These are phyloP conservation scores for Parelbella ahira DNA, from an alignment of 2,888 invertebrate species.

Conservation along the genomic window DNA sequence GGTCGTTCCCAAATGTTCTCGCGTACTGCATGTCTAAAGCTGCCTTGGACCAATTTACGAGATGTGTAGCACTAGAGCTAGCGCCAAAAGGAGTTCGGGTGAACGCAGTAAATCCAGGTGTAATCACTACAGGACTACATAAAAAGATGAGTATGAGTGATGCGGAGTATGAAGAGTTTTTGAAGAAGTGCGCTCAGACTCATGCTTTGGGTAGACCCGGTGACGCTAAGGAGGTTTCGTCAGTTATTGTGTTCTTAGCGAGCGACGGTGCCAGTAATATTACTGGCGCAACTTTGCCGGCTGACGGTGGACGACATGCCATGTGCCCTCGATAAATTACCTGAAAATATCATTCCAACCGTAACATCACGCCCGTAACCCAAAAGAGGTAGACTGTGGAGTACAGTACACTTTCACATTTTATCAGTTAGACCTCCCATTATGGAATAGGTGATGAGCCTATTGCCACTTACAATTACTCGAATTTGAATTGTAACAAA, in stretches of 20 bases:
- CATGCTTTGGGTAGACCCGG: conserved; percentile 96
- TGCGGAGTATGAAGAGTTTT: conserved; percentile 87
- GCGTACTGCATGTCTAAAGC: conserved; percentile 96
- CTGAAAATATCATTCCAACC: too few species aligned
- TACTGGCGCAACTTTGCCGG: conserved; percentile 90
- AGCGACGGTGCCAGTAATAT: conserved; percentile 91
- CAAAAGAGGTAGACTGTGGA: too few species aligned
- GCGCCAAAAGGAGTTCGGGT: conserved; percentile 89
- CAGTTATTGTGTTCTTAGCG: conserved; percentile 93
- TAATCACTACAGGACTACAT: conserved; percentile 93
- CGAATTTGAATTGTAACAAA: background rate
- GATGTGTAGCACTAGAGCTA: conserved; percentile 92
- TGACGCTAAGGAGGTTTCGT: conserved; percentile 90
- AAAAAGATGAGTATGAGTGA: conserved; percentile 89
- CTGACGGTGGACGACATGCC: conserved; percentile 94
- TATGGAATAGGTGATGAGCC: too few species aligned
- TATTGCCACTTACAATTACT: too few species aligned
- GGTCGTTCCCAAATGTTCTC: conserved; percentile 93
- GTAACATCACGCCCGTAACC: too few species aligned
- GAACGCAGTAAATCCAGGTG: conserved; percentile 96
- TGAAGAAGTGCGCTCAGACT: conserved; percentile 89
- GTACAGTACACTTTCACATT: too few species aligned
- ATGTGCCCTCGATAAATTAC: conserved; percentile 87
- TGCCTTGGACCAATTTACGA: conserved; percentile 96
- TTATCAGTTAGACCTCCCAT: too few species aligned